Base-by-base conservation (phyloP, 2,797 vertebrate species). In the Spatula clypeata region DNA sequence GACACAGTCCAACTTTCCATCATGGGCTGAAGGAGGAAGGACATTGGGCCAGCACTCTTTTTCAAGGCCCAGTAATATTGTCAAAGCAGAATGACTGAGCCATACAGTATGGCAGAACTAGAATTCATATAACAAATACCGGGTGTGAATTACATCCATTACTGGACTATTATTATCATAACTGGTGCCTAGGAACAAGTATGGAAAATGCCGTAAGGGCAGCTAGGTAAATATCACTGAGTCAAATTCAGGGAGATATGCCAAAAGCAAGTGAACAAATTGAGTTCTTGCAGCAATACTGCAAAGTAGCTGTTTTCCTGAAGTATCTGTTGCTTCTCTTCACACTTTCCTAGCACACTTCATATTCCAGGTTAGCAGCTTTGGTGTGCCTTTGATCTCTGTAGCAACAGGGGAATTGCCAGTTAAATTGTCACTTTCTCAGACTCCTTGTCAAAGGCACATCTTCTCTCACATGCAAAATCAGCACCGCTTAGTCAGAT, bases 351-450 rank as follows among this genome's bases (percentile, higher is more conserved):
- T 88, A 79, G 61, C 79, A 90, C 19, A 27, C 89, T 94, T 95
- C 70, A 5, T 81, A 92, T 76, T 86, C 82, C 73, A 92, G 94
- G 88, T 96, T 94, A 94, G 89, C 89, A 91, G 86, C 58, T 96
- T 90, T 92, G 61, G 74, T 80, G 61, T 86, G 77, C 47, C 90
- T 96, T 96, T 96, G 92, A 95, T 95, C 94, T 94, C 45, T 36
- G 79, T n/a, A 92, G 69, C 80, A 90, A 80, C 67, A 93, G 67
- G 72, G 75, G 71, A 94, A 92, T 77, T 96, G 77, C 76, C 77
- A 91, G 66, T 90, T 91, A 97, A 96, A 94, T 75, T 94, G 94
- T 95, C 90, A 84, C 38, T 94, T 83, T 94, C 51, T 93, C 80
- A 80, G 83, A 92, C 75, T 85, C 40, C 40, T 83, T 94, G 91